These are phyloP conservation scores for Meteorus cinctellus DNA, from an alignment of 2,888 invertebrate genomes.

Conservation along the genomic window DNA sequence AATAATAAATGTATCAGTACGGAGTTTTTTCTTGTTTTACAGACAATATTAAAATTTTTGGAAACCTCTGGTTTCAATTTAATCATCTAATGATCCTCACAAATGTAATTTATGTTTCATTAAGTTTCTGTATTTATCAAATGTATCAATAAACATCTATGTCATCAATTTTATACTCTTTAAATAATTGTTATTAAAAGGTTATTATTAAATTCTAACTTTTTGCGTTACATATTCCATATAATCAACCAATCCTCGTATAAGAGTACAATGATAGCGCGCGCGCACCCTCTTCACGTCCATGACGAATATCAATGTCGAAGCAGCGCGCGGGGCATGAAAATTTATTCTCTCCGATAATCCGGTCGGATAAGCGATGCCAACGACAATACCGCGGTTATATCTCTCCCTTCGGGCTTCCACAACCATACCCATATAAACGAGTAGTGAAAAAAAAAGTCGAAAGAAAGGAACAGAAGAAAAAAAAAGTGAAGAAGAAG, in stretches of 20 bases:
- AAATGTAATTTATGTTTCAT: too few relatives aligned
- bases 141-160: too few relatives aligned
- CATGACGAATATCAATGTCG: slow-evolving; percentile 46
- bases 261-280: neutral
- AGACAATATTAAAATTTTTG: too few relatives aligned
- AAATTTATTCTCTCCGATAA: slow-evolving; percentile 56
- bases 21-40: too few relatives aligned
- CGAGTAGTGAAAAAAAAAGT: slow-evolving; percentile 4
- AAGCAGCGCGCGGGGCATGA: slow-evolving; percentile 50
- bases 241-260: neutral
- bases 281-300: slow-evolving; percentile 22
- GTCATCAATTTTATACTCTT: neutral
- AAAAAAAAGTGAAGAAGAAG: slow-evolving; percentile 9
- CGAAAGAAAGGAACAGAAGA: neutral
- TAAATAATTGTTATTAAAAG: neutral
- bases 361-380: slow-evolving; percentile 55
- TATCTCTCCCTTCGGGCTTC: slow-evolving; percentile 36
- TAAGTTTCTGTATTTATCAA: too few relatives aligned
- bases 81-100: too few relatives aligned
- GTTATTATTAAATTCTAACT: slow-evolving; percentile 30
- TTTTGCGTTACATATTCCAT: slow-evolving; percentile 15
- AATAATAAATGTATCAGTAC: slow-evolving; percentile 4
- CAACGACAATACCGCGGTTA: slow-evolving; percentile 50
- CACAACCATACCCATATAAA: slow-evolving; percentile 3
- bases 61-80: too few relatives aligned